Evolutionary conservation across 2,113 vertebrate genomes (phyloP), one percentile per base, ranked within the genome.

Genomic region (Thinocorus orbignyianus): DNA sequence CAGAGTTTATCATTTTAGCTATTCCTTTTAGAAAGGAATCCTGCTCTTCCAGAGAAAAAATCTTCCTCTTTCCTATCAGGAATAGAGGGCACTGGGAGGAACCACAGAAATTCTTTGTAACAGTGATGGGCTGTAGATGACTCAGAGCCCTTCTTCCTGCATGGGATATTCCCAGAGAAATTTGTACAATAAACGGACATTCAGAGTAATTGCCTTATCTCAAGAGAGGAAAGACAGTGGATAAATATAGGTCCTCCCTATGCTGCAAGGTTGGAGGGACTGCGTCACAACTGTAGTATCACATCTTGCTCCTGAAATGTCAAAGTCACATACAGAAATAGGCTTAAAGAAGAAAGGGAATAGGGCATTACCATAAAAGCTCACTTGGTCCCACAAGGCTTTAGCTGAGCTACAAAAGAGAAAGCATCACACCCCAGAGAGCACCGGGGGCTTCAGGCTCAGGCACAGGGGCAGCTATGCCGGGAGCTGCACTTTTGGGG

Each of bases 101-200:
- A n/a, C 65, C 52, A 64, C 1, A 17, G 86, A 90, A 96, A 90
- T 52, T 83, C 46, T 90, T 54, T 30, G 41, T 70, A 58, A 66
- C 20, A 4, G n/a, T 79, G 52, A 68, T n/a, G 20, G 15, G 23
- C 70, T 81, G 23, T 58, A n/a, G 35, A 23, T 92, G 92, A 95
- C 64, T 94, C 90, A 93, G 79, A 83, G 48, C 35, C 62, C 79
- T 73, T 64, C 94, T 95, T 77, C 85, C 85, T 90, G 88, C 30
- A 9, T 22, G 42, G 62, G 58, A 81, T 51, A 48, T 66, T 96
- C 60, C 79, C 76, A 92, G 25, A 9, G 8, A 82, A 91, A 85
- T 35, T 9, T 57, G 52, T 54, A 12, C 61, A 81, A 39, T 61
- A 64, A 92, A 60, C 0, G 62, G 60, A 58, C 28, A 16, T 55